Percentiles rank a stretch among this genome's conserved stretches.
These are phyloP conservation scores for Trachelus tabidus DNA, from an alignment of 2,888 invertebrate species.

Conservation along the genomic window DNA sequence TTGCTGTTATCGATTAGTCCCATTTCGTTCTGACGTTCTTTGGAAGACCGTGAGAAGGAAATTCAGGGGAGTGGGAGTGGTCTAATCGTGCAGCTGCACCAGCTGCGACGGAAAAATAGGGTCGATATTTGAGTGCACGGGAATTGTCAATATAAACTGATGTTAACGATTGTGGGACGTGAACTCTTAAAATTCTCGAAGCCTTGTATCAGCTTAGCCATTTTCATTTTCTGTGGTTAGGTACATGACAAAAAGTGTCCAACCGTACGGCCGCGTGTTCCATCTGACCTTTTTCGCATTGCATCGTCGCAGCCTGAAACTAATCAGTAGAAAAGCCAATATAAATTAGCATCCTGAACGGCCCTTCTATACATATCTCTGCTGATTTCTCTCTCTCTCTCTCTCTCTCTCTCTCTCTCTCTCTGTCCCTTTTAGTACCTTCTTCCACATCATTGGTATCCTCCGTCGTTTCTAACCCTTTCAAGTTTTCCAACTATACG, in stretches of 20 bases:
- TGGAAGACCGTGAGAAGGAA: neutral
- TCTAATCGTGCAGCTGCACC: neutral
- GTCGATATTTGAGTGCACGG: neutral
- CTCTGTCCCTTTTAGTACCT: too few species aligned
- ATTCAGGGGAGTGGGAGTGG: too few species aligned
- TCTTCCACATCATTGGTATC: too few species aligned
- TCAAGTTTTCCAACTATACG: too few species aligned
- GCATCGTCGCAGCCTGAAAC: too few species aligned
- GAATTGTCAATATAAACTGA: neutral
- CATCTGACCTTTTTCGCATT: neutral
- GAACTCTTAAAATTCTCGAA: neutral
- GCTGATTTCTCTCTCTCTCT: too few species aligned
- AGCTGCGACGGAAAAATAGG: neutral
- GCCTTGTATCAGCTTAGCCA: neutral
- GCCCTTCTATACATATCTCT: too few species aligned
- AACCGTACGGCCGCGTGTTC: neutral
- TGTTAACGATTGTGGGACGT: neutral
- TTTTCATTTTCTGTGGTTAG: neutral
- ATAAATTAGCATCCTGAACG: too few species aligned
- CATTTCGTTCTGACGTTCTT: neutral
- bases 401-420: too few species aligned
- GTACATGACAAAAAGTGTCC: neutral
- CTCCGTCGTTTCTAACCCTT: too few species aligned
- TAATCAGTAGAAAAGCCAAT: too few species aligned
- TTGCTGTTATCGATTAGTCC: too few species aligned